Base-by-base conservation (phyloP, 1,140 invertebrate species). In the Ips nitidus region DNA sequence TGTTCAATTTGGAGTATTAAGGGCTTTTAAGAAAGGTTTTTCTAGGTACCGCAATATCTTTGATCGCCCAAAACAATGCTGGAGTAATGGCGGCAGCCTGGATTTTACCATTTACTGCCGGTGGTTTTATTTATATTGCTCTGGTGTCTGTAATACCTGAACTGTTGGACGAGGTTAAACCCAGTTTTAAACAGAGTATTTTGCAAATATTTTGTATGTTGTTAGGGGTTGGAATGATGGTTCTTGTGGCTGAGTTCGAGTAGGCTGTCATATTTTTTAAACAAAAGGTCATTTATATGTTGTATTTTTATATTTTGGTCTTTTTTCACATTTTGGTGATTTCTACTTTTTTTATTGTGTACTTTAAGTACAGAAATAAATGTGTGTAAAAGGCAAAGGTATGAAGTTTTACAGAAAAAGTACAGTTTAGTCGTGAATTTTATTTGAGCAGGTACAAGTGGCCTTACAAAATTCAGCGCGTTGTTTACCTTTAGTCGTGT, bases 81-180 rank as follows among this genome's bases (percentile, higher is more conserved):
- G 90, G 90, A 78, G 88, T 90, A 68, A 81, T 91, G 70, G 90
- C 93, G 2, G 91, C 91, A 43, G 85, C 87, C 7, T 93, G 94
- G 86, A 93, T 98, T 69, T 83, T 98, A 56, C 95, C 97, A 42
- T 98, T 98, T 78, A 99, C 97, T 47, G 97, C 97, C 67, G 97
- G 96, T 65, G 97, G 97, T 36, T 98, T 99, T 80, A 98, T 98
- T 81, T 99, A 98, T 80, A 98, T 99, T 75, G 96, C 96, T 8
- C 95, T 95, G 40, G 97, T 98, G 0, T 96, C 94, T 60, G 93
- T 98, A 1, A 97, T 98, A 81, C 96, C 97, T 57, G 95, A 98
- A 82, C 84, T 98, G 39, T 83, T 98, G 66, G 88, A 90, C 77
- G 91, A 94, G 75, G 91, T 91, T 36, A 79, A 80, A 62, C 83